Percentiles rank a stretch among this genome's conserved stretches.
phyloP scores from a whole-genome alignment of 2,113 vertebrate species.

The Ginglymostoma cirratum region DNA sequence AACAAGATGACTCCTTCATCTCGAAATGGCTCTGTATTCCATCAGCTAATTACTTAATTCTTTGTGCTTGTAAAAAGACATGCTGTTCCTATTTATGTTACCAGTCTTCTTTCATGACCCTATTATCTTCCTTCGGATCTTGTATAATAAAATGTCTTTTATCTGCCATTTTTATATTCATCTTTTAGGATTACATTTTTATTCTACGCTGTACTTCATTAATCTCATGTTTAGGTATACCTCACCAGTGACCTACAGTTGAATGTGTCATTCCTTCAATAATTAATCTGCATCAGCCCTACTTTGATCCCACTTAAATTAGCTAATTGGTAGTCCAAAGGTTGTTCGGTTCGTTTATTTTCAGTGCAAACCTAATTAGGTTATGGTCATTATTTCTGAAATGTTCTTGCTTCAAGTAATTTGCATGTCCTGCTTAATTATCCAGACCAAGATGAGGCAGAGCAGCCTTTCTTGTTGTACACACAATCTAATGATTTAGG shows the following conservation, averaged over 20 bases:
- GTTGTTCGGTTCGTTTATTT: conserved; percentile 19
- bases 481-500: not conserved
- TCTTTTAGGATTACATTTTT: not conserved
- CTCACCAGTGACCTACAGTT: not conserved
- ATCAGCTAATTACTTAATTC: not conserved
- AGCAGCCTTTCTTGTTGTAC: not conserved
- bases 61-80: not conserved
- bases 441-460: not conserved
- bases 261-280: not conserved
- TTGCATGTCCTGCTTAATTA: conserved; percentile 1
- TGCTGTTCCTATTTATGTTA: not conserved
- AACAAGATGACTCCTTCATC: not conserved
- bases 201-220: not conserved
- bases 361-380: conserved; percentile 25
- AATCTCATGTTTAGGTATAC: not conserved
- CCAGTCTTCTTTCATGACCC: not conserved
- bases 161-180: not conserved
- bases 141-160: not conserved
- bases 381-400: conserved; percentile 7
- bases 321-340: conserved; percentile 23
- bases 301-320: not conserved
- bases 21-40: not conserved
- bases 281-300: not conserved
- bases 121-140: not conserved
- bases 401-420: conserved; percentile 12